Conservation (phyloP, 2,888 invertebrate species). For the Dyspetes luteomarginatus region DNA sequence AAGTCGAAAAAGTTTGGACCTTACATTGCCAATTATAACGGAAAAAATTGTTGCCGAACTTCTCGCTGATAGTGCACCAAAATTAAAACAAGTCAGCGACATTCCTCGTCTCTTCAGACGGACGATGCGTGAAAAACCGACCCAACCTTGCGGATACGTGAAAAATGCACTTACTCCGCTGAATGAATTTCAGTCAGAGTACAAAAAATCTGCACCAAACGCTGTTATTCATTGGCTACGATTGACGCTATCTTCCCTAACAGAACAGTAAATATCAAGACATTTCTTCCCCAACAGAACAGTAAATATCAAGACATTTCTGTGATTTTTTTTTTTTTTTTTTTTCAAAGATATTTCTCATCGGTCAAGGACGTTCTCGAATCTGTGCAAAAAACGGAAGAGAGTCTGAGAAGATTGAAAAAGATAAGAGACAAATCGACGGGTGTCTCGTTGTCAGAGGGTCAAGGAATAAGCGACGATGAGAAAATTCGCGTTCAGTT, state of each 20-base stretch:
- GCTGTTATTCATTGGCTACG: slow-evolving; percentile 82
- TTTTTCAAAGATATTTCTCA: slow-evolving; percentile 86
- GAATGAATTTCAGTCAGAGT: slow-evolving; percentile 85
- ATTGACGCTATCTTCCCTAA: slow-evolving; percentile 83
- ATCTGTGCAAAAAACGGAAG: slow-evolving; percentile 97
- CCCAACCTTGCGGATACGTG: slow-evolving; percentile 92
- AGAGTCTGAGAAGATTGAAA: slow-evolving; percentile 95
- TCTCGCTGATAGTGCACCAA: slow-evolving; percentile 84
- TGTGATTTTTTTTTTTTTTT: not conserved
- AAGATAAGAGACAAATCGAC: slow-evolving; percentile 88
- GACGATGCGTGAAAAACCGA: slow-evolving; percentile 94
- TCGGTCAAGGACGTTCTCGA: slow-evolving; percentile 94
- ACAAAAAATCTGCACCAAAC: slow-evolving; percentile 81
- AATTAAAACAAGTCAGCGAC: slow-evolving; percentile 93
- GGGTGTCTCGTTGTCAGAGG: slow-evolving; percentile 83
- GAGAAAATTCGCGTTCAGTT: slow-evolving; percentile 97
- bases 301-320: slow-evolving; percentile 21
- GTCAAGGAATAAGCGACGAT: slow-evolving; percentile 91
- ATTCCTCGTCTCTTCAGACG: slow-evolving; percentile 96
- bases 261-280: slow-evolving; percentile 83
- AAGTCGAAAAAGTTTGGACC: slow-evolving; percentile 58
- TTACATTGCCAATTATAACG: slow-evolving; percentile 78
- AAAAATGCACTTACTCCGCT: slow-evolving; percentile 87
- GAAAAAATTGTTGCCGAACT: slow-evolving; percentile 82
- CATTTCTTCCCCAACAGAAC: too few relatives aligned